Evolutionary conservation across 2,113 vertebrate species (phyloP), one percentile per base, ranked within the genome.

Genomic region (Neolamprologus modestus): DNA sequence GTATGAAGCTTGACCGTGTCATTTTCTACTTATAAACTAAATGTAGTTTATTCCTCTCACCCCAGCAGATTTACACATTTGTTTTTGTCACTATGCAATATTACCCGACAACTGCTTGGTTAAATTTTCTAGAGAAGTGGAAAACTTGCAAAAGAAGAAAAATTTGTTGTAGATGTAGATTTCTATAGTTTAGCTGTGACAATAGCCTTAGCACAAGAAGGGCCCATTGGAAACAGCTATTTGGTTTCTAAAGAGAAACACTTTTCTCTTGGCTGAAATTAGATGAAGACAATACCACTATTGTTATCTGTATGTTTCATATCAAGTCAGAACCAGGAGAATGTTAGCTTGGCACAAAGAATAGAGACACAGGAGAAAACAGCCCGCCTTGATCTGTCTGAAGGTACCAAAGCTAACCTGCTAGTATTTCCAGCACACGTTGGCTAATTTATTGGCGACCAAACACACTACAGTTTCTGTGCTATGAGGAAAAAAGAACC

Each of bases 1-100:
- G 98, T 99, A 94, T 95, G 97, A 97, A 87, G 24, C 24, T 33
- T 0, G 5, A 19, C 12, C 19, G 3, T 33, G 17, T 53, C 13
- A 16, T 13, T 2, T 26, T 71, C 40, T 47, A 31, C 6, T 53
- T 79, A 16, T 40, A 16, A 71, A 71, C 66, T 16, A 26, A 52
- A 26, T 16, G 16, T 35, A 26, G 37, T 59, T 78, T 61, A 19
- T 54, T n/a, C n/a, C 26, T 1, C 42, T 66, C 57, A 24, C n/a
- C 0, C 1, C 66, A 42, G 21, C 4, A 66, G 19, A 37, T 66
- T 37, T 66, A 37, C 1, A 66, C 10, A 37, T 21, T 66, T 66
- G 1, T 37, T 37, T 71, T 2, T 0, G 1, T 71, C n/a, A 71
- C 35, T 16, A 7, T 42, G 37, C 0, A 71, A 42, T 40, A 24